Base-by-base conservation (phyloP, 2,888 invertebrate genomes). In the Limnephilus rhombicus region DNA sequence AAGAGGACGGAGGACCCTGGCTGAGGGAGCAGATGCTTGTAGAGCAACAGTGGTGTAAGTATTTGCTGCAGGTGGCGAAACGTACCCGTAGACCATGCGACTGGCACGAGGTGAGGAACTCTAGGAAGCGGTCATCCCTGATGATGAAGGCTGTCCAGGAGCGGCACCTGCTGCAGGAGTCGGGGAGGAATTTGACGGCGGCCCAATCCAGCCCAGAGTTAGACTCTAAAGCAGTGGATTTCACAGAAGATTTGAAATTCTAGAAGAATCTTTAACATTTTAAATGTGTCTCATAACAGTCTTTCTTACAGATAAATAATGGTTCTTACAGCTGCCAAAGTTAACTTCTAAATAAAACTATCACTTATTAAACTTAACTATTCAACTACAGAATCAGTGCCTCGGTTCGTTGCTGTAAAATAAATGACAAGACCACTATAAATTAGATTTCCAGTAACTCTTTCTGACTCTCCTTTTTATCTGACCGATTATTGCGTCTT, bases 41-140 rank as follows among this genome's bases (percentile, higher is more conserved):
- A 9, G 97, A 97, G 94, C 96, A 97, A 93, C 95, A 94, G 80
- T 96, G 96, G 94, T 96, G 96, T 94, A 96, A 96, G 91, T 96
- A 96, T 93, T 95, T 97, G 85, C 95, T 96, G 94, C 88, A 41
- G 37, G 94, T 94, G 80, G 96, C 96, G 4, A 95, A 95, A 94
- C 94, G 94, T 89, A 94, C 95, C n/a, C 96, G 96, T 93, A 95
- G 95, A 90, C 96, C 96, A 92, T 95, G 96, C 24, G 96, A 96
- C 93, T 97, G 97, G 95, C 96, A 96, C 15, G 95, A 95, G 90
- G 97, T 96, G 94, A 96, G 96, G 94, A 96, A 96, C 86, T 97
- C 97, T 94, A 95, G 97, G 87, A 96, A 96, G 94, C 96, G 96
- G 94, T 97, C 97, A 94, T 96, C 96, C 85, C 95, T 96, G 88